Conservation (phyloP, 2,888 invertebrate genomes). For the Dryadula phaetusa region DNA sequence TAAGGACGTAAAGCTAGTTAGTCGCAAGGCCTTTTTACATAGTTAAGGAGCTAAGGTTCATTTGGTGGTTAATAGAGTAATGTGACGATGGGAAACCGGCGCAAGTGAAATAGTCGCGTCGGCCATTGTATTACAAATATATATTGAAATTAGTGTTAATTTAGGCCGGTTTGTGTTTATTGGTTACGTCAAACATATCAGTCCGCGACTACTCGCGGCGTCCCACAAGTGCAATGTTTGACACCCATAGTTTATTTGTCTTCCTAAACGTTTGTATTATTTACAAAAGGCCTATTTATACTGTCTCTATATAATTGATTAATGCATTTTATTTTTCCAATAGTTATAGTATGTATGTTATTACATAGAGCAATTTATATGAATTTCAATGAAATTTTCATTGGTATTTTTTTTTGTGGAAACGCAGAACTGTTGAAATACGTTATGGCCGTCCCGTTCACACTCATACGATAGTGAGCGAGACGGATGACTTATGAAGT, state of each 20-base stretch:
- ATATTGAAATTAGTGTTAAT: conserved; percentile 31
- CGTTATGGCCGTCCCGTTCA: conserved; percentile 3
- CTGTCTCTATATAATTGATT: conserved; percentile 45
- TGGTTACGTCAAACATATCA: conserved; percentile 63
- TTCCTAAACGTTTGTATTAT: conserved; percentile 55
- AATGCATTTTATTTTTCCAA: conserved; percentile 56
- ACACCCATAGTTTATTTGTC: conserved; percentile 54
- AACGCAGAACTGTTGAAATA: conserved; percentile 16
- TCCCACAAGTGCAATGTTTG: conserved; percentile 54
- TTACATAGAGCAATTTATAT: conserved; percentile 48
- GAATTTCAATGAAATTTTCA: conserved; percentile 50
- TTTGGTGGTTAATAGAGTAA: conserved; percentile 65
- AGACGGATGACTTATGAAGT: conserved; percentile 1
- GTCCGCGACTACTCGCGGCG: conserved; percentile 15
- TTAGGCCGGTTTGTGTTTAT: conserved; percentile 53
- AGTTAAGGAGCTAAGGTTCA: conserved; percentile 70
- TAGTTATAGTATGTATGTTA: conserved; percentile 50
- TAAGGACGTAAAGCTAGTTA: conserved; percentile 79
- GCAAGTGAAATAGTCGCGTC: conserved; percentile 21
- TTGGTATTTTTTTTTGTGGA: conserved; percentile 34
- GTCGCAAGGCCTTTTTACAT: conserved; percentile 78
- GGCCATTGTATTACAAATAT: conserved; percentile 28
- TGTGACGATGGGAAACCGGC: conserved; percentile 66
- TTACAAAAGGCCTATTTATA: conserved; percentile 53
- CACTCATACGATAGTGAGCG: conserved; percentile 10